Conservation (phyloP, 2,113 vertebrate species). For the Pelvicachromis taeniatus region DNA sequence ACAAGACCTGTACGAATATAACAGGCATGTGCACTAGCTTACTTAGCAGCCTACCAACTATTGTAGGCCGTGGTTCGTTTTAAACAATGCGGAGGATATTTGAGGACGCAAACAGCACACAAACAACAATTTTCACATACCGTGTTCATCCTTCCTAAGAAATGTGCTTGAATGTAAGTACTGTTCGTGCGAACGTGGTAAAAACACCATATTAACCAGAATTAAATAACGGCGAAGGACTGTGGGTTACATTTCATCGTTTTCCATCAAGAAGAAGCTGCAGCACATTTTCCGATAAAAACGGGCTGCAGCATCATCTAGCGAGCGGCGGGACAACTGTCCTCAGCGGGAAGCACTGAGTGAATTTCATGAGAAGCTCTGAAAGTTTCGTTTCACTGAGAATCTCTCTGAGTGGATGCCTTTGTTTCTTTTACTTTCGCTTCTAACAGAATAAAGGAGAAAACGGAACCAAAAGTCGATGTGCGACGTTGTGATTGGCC, state of each 20-base stretch:
- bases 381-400: background rate
- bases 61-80: background rate
- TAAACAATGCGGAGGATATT: background rate
- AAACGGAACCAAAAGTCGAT: background rate
- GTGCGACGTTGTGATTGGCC: background rate
- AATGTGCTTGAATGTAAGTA: too few relatives aligned
- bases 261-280: background rate
- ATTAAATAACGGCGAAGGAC: background rate
- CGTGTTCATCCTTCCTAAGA: background rate
- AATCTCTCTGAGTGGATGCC: too few relatives aligned
- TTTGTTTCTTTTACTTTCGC: background rate
- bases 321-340: constrained; percentile 46
- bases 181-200: background rate
- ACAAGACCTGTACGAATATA: background rate
- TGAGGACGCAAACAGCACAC: background rate
- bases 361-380: background rate
- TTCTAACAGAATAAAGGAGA: background rate
- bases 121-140: constrained; percentile 6
- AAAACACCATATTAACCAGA: background rate
- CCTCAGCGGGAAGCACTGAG: too few relatives aligned
- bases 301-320: constrained; percentile 44
- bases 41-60: background rate
- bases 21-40: background rate
- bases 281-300: background rate
- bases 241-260: background rate